Percentiles rank a stretch among this genome's conserved stretches.
Conservation (phyloP, 2,888 invertebrate species). For the Ephialtes manifestator region DNA sequence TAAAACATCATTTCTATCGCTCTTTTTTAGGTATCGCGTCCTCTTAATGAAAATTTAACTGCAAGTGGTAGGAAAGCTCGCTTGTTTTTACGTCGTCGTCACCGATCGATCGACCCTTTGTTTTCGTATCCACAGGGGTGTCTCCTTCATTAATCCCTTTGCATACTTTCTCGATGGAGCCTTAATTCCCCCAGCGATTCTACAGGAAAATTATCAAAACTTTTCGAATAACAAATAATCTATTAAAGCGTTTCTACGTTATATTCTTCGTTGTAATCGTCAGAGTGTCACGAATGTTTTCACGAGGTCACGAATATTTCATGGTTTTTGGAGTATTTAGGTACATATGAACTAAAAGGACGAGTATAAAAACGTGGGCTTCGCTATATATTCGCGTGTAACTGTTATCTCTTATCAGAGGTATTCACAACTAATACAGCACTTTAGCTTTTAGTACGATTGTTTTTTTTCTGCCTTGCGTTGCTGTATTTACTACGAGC, state of each 20-base stretch:
- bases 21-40: not conserved
- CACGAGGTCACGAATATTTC: not conserved
- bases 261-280: not conserved
- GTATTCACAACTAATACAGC: not conserved
- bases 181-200: constrained; percentile 12
- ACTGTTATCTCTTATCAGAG: not conserved
- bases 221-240: not conserved
- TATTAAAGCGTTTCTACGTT: not conserved
- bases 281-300: not conserved
- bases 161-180: constrained; percentile 30
- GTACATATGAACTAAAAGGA: not conserved
- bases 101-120: constrained; percentile 44
- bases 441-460: constrained; percentile 5
- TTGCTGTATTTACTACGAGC: constrained; percentile 10
- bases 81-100: not conserved
- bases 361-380: not conserved
- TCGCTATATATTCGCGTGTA: not conserved
- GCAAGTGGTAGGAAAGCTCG: constrained; percentile 41
- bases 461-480: not conserved
- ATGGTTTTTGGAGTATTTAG: not conserved
- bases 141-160: constrained; percentile 43
- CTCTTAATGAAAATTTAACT: constrained; percentile 40
- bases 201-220: not conserved
- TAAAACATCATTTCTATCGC: not conserved
- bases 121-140: not conserved